Evolutionary conservation across 1,140 invertebrate genomes (phyloP).

Genomic region (Temnothorax longispinosus): DNA sequence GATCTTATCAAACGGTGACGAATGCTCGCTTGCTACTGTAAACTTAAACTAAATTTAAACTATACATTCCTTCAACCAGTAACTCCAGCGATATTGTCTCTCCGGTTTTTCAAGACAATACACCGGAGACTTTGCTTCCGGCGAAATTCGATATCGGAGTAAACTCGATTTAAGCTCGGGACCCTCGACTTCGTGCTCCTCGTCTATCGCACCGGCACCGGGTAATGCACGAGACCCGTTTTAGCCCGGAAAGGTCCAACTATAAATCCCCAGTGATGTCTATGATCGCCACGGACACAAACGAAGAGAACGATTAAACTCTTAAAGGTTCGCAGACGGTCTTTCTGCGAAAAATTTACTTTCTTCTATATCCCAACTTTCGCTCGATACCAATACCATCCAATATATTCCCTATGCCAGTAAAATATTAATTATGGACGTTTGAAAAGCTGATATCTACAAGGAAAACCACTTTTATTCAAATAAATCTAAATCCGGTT

Average conservation of each 20-base stretch:
- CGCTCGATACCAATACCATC: neutral
- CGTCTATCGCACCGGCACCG: slow-evolving; percentile 50
- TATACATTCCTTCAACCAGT: slow-evolving; percentile 39
- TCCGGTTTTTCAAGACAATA: slow-evolving; percentile 64
- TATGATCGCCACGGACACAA: slow-evolving; percentile 21
- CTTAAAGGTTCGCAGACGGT: neutral
- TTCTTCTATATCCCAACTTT: slow-evolving; percentile 4
- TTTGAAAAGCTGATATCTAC: neutral
- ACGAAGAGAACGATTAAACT: slow-evolving; percentile 36
- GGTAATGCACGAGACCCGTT: slow-evolving; percentile 53
- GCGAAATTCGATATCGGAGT: slow-evolving; percentile 70
- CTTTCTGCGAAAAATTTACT: slow-evolving; percentile 33
- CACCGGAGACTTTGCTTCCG: slow-evolving; percentile 63
- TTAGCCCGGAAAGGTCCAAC: slow-evolving; percentile 49
- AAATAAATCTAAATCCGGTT: neutral
- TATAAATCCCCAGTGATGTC: slow-evolving; percentile 39
- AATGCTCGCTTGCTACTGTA: slow-evolving; percentile 8
- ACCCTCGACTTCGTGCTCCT: slow-evolving; percentile 61
- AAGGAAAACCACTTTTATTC: neutral
- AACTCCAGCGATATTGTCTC: slow-evolving; percentile 62
- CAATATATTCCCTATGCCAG: neutral
- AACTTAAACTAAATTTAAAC: slow-evolving; percentile 64
- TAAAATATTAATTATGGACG: slow-evolving; percentile 13
- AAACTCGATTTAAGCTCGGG: slow-evolving; percentile 73
- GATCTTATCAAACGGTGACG: neutral